phyloP scores from a whole-genome alignment of 2,797 vertebrate genomes.

The Molossus alvarezi region DNA sequence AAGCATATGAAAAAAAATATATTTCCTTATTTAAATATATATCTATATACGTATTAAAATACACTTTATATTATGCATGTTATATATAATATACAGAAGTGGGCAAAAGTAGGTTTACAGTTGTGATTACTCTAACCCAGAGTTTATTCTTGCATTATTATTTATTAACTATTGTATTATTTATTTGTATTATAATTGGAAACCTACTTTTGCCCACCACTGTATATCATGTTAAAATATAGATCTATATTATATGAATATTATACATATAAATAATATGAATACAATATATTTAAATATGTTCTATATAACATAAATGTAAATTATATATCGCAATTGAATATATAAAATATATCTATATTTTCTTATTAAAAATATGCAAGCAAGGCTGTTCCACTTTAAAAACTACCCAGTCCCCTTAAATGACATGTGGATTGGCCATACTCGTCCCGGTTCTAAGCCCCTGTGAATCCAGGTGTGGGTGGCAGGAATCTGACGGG shows the following conservation, averaged over 20 bases:
- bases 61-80: background rate
- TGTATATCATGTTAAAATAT: background rate
- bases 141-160: background rate
- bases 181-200: background rate
- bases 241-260: background rate
- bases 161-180: background rate
- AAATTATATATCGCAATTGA: background rate
- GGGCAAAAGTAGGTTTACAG: background rate
- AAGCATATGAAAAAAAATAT: background rate
- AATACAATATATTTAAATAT: background rate
- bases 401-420: background rate
- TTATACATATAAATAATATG: too few species aligned
- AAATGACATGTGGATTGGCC: background rate
- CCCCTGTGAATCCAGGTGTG: background rate
- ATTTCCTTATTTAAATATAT: slow-evolving; percentile 19
- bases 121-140: background rate
- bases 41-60: background rate
- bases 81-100: background rate
- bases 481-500: background rate
- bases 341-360: background rate
- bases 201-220: background rate
- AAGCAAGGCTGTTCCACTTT: background rate
- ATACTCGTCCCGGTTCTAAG: background rate
- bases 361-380: slow-evolving; percentile 24
- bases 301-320: background rate